phyloP scores from a whole-genome alignment of 2,113 vertebrate genomes.

The Malurus melanocephalus region DNA sequence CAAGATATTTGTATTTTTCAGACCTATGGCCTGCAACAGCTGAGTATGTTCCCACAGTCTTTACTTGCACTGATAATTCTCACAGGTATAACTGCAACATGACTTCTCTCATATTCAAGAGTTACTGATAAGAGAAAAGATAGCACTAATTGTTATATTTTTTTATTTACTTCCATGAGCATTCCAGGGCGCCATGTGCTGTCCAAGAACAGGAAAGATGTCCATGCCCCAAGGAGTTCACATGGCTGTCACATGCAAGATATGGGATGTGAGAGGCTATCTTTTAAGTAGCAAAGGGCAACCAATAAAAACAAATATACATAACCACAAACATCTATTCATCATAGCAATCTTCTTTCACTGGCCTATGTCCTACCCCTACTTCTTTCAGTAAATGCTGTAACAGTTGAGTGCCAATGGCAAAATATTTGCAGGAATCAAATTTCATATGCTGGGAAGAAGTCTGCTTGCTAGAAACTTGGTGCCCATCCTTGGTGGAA shows the following conservation, averaged over 20 bases:
- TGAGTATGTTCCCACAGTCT: background rate
- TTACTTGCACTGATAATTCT: background rate
- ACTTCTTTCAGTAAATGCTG: background rate
- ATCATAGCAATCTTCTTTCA: background rate
- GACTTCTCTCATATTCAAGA: background rate
- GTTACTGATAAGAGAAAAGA: background rate
- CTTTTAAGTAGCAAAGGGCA: background rate
- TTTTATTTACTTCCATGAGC: background rate
- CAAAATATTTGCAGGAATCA: background rate
- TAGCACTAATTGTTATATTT: background rate
- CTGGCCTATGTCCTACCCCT: background rate
- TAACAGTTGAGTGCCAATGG: background rate
- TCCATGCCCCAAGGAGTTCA: background rate
- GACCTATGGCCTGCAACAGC: background rate
- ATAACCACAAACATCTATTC: background rate
- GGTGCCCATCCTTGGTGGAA: background rate
- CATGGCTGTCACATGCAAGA: background rate
- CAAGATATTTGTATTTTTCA: background rate
- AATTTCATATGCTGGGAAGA: background rate
- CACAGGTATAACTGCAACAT: background rate
- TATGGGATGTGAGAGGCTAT: accelerated
- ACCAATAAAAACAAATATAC: background rate
- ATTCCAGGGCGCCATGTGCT: background rate
- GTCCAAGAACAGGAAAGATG: background rate
- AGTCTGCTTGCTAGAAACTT: background rate